Percentiles rank a stretch among this genome's conserved stretches.
phyloP scores from a whole-genome alignment of 2,113 vertebrate species.

The Butorides virescens region DNA sequence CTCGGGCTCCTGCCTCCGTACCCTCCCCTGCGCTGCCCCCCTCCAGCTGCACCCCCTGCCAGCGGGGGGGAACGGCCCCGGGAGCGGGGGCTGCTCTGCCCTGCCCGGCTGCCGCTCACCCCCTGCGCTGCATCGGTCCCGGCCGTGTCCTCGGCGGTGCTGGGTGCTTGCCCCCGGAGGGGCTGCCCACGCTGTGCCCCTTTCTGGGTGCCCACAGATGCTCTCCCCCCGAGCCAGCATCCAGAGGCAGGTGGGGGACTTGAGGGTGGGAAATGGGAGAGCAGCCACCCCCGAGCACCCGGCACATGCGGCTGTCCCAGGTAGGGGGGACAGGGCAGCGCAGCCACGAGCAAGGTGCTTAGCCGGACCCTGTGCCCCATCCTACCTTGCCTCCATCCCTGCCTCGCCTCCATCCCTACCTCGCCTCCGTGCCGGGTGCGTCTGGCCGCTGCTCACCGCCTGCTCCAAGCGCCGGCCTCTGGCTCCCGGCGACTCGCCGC shows the following conservation, averaged over 20 bases:
- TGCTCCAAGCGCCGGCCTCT: accelerated
- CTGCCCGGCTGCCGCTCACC: accelerated
- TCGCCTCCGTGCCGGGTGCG: neutral
- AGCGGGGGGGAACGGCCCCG: neutral
- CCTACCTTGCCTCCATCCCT: neutral
- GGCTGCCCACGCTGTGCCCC: neutral
- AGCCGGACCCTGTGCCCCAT: neutral
- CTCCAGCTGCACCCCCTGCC: neutral
- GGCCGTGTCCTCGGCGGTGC: accelerated
- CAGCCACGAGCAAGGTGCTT: neutral
- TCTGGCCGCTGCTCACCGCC: neutral
- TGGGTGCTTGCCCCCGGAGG: neutral
- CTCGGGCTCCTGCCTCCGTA: neutral
- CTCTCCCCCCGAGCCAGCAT: accelerated
- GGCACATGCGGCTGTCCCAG: neutral
- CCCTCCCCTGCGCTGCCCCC: no score
- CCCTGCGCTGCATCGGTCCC: neutral
- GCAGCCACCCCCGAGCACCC: neutral
- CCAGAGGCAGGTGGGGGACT: neutral
- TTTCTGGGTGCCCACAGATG: neutral
- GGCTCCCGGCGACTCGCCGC: neutral
- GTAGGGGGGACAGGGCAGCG: neutral
- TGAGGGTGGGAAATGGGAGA: neutral
- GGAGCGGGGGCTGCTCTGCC: neutral
- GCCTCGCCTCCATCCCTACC: neutral